Conservation (phyloP, 2,888 invertebrate species). For the Fragum whitleyi region DNA sequence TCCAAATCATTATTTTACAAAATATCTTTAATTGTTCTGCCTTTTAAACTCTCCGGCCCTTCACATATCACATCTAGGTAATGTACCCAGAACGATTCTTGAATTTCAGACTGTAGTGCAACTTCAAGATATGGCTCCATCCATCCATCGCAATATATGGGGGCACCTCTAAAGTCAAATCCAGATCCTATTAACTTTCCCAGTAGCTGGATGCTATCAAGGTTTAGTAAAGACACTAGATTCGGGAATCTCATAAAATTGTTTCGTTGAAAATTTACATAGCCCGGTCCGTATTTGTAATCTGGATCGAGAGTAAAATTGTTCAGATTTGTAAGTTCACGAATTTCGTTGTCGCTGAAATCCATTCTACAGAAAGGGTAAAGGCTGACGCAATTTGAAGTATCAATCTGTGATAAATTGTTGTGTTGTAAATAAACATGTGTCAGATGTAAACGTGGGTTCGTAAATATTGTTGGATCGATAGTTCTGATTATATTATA, state of each 20-base stretch:
- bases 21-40: conserved; percentile 12
- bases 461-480: conserved; percentile 26
- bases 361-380: conserved; percentile 45
- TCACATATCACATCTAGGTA: conserved; percentile 41
- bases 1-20: neutral
- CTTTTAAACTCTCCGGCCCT: conserved; percentile 26
- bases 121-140: conserved; percentile 34
- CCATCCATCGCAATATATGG: conserved; percentile 45
- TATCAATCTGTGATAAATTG: conserved; percentile 24
- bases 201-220: conserved; percentile 23
- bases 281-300: conserved; percentile 46
- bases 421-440: conserved; percentile 31
- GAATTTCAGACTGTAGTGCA: neutral
- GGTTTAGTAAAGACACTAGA: conserved; percentile 32
- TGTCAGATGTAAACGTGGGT: conserved; percentile 20
- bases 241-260: conserved; percentile 33
- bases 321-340: conserved; percentile 20
- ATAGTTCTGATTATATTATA: conserved; percentile 31
- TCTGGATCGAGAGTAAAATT: conserved; percentile 27
- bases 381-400: conserved; percentile 40
- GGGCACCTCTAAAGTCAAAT: conserved; percentile 28
- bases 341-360: conserved; percentile 19
- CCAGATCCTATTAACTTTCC: conserved; percentile 36
- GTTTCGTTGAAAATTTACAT: conserved; percentile 16
- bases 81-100: conserved; percentile 27